phyloP scores from a whole-genome alignment of 1,140 invertebrate genomes.

The Diorhabda elongata region DNA sequence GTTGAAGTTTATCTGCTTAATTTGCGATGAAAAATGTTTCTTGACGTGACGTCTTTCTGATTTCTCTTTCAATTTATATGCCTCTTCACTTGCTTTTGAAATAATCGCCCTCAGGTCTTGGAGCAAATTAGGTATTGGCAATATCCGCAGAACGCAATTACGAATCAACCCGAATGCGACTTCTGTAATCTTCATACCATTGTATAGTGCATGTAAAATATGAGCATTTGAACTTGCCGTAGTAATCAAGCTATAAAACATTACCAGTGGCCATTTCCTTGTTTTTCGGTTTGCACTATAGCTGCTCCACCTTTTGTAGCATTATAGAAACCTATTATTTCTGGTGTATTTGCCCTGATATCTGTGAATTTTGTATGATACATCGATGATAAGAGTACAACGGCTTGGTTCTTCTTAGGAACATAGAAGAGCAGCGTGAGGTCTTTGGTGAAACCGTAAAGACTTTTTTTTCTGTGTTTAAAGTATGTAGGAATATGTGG shows the following conservation, averaged over 20 bases:
- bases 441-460: slow-evolving; percentile 32
- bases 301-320: slow-evolving; percentile 45
- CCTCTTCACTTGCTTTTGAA: too few relatives aligned
- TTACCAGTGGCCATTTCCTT: slow-evolving; percentile 11
- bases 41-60: too few relatives aligned
- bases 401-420: slow-evolving; percentile 35
- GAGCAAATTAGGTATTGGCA: too few relatives aligned
- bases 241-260: slow-evolving; percentile 15
- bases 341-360: slow-evolving; percentile 35
- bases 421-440: slow-evolving; percentile 30
- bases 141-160: too few relatives aligned
- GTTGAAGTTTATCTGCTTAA: too few relatives aligned
- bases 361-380: slow-evolving; percentile 18
- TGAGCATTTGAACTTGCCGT: neutral
- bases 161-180: too few relatives aligned
- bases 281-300: slow-evolving; percentile 26
- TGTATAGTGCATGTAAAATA: slow-evolving; percentile 4
- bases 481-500: slow-evolving; percentile 29
- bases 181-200: neutral
- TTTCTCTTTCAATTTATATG: too few relatives aligned
- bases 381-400: slow-evolving; percentile 30
- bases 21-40: too few relatives aligned
- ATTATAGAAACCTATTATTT: slow-evolving; percentile 39
- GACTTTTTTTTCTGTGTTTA: slow-evolving; percentile 1
- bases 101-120: too few relatives aligned